Conservation (phyloP, 1,140 invertebrate species). For the Brachionus manjavacas region DNA sequence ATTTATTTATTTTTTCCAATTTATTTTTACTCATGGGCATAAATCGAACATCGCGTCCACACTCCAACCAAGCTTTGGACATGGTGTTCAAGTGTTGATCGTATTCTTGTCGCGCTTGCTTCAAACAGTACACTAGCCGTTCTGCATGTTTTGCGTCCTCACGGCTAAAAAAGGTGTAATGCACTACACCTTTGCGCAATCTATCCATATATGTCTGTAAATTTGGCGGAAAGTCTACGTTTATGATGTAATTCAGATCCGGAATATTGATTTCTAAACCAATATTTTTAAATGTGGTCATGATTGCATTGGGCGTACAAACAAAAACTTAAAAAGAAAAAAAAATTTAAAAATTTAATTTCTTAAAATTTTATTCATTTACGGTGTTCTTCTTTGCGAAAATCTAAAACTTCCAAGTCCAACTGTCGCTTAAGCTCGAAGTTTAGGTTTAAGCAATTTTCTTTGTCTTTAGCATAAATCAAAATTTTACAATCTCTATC, state of each 20-base stretch:
- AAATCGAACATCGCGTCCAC: slow-evolving; percentile 27
- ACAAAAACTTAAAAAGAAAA: slow-evolving; percentile 9
- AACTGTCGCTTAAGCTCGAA: slow-evolving; percentile 24
- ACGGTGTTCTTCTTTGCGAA: slow-evolving; percentile 40
- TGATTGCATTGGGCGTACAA: neutral
- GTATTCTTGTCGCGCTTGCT: slow-evolving; percentile 35
- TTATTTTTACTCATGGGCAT: slow-evolving; percentile 18
- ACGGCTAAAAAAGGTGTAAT: slow-evolving; percentile 21
- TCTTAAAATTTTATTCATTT: neutral
- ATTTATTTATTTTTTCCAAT: neutral
- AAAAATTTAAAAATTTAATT: neutral
- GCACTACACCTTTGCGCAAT: slow-evolving; percentile 38
- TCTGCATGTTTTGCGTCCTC: slow-evolving; percentile 38
- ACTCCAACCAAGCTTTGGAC: slow-evolving; percentile 41
- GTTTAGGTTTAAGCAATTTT: slow-evolving; percentile 38
- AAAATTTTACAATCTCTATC: slow-evolving; percentile 41
- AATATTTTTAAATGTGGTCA: slow-evolving; percentile 41
- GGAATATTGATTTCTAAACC: slow-evolving; percentile 33
- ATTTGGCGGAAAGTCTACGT: slow-evolving; percentile 40
- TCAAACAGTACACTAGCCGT: slow-evolving; percentile 35
- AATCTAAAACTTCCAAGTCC: slow-evolving; percentile 35
- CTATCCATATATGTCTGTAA: slow-evolving; percentile 40
- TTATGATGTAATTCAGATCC: slow-evolving; percentile 31
- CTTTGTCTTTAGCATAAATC: slow-evolving; percentile 41
- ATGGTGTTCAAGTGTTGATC: neutral